A percentile compares a stretch with the other conserved stretches of the same genome.
Evolutionary conservation across 2,888 invertebrate species (phyloP).

Genomic region (Aelia acuminata): DNA sequence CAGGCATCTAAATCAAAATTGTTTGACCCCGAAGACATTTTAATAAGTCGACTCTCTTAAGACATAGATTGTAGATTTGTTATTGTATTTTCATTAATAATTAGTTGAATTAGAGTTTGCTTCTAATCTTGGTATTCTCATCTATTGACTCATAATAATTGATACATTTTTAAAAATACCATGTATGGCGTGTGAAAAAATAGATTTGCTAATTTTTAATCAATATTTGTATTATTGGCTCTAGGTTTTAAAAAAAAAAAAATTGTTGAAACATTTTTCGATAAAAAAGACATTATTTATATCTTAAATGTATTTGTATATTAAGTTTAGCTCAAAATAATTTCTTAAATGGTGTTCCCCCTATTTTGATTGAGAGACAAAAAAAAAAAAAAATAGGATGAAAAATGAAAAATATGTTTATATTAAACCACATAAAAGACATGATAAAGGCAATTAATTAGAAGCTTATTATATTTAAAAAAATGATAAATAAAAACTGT

Average conservation of each 20-base stretch:
- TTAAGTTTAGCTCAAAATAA: slow-evolving; percentile 55
- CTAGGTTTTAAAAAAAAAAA: slow-evolving; percentile 2
- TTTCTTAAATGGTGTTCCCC: slow-evolving; percentile 49
- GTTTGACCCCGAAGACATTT: slow-evolving; percentile 44
- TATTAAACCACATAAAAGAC: slow-evolving; percentile 54
- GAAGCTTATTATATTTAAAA: slow-evolving; percentile 37
- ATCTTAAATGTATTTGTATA: slow-evolving; percentile 50
- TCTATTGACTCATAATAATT: slow-evolving; percentile 44
- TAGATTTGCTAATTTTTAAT: slow-evolving; percentile 57
- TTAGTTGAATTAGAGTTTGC: slow-evolving; percentile 63
- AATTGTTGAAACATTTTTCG: slow-evolving; percentile 31
- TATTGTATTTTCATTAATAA: slow-evolving; percentile 60
- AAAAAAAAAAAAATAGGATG: neutral
- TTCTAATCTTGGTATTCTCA: slow-evolving; percentile 60
- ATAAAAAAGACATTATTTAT: slow-evolving; percentile 56
- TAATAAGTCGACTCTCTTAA: slow-evolving; percentile 44
- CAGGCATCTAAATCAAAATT: slow-evolving; percentile 50
- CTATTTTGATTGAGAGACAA: slow-evolving; percentile 44
- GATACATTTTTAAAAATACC: slow-evolving; percentile 30
- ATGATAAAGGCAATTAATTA: slow-evolving; percentile 58
- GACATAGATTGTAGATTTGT: slow-evolving; percentile 61
- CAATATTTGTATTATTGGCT: slow-evolving; percentile 47
- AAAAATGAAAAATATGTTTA: too few relatives aligned
- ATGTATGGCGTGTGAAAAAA: slow-evolving; percentile 55
- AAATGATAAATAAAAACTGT: neutral